Evolutionary conservation across 2,888 invertebrate genomes (phyloP), one percentile per base, ranked within the genome.

Genomic region (Tortrix viridana): DNA sequence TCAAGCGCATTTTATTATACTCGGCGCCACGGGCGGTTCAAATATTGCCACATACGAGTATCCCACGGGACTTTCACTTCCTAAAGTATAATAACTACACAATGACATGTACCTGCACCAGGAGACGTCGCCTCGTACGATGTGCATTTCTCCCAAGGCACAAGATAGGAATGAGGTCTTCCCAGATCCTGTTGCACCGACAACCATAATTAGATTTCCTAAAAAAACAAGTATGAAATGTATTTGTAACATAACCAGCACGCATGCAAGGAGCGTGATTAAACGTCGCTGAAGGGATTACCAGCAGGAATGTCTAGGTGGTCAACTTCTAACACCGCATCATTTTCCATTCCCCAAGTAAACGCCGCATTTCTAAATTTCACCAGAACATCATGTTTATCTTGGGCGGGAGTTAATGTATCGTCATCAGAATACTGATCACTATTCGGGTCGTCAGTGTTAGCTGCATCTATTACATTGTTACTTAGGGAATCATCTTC

Each of bases 181-280:
- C 2, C 97, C 97, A 65, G 95, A 94, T 7, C 97, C 97, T 55
- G 96, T 96, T 70, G 94, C 93, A 0, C 97, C 97, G 20, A 97
- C 96, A 4, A 98, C 93, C 74, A 96, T 92, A 14, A 95, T 95
- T 44, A 96, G 78, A 77, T 95, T 94, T 26, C 95, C 95, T 94
- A 79, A 63, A 71, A 63, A 71, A 67, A 54, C 5, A 12, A 6
- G 20, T 32, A 18, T 20, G 20, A 7, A 12, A 16, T 46, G 5
- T 9, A 18, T 14, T 5, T 37, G 2, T 19, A 14, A 3, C 41
- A 48, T 32, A 48, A 26, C 9, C 9, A 54, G 3, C n/a, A n/a
- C n/a, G n/a, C n/a, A n/a, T 12, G 7, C 7, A 26, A 26, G 26
- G 14, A 16, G 6, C 3, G 2, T 23, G 22, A 7, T 6, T 5